Evolutionary conservation across 2,797 vertebrate genomes (phyloP).

Genomic region (Orientallactaga sibirica): DNA sequence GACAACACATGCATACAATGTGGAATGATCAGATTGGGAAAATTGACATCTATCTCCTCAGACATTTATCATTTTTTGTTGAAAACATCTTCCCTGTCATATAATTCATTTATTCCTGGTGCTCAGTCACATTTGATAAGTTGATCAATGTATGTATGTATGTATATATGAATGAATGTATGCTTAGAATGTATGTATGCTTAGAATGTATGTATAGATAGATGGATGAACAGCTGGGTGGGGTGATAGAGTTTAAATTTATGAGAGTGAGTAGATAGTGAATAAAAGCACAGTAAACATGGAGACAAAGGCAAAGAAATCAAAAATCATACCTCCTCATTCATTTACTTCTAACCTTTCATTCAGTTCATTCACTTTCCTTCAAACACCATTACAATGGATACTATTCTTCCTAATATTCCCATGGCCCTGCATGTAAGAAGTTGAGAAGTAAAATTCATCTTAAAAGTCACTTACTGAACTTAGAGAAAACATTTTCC

Average conservation of each 20-base stretch:
- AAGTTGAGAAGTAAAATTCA: slow-evolving; percentile 28
- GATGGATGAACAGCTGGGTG: neutral
- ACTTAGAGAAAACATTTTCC: slow-evolving; percentile 57
- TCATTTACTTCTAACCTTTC: slow-evolving; percentile 49
- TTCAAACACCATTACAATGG: slow-evolving; percentile 53
- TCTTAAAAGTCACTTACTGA: slow-evolving; percentile 49
- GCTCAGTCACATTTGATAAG: slow-evolving; percentile 48
- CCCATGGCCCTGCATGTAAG: slow-evolving; percentile 13
- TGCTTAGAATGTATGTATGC: neutral
- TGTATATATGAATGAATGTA: neutral
- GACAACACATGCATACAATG: neutral
- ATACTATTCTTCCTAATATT: slow-evolving; percentile 45
- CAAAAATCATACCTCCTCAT: slow-evolving; percentile 8
- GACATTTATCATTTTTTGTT: slow-evolving; percentile 13
- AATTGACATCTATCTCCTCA: neutral
- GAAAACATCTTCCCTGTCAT: neutral
- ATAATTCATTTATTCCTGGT: slow-evolving; percentile 37
- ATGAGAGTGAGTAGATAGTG: neutral
- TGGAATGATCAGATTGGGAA: neutral
- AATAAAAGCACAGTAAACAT: slow-evolving; percentile 19
- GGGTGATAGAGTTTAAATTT: slow-evolving; percentile 49
- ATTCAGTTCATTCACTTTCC: slow-evolving; percentile 35
- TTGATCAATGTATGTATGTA: neutral
- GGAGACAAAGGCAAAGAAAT: slow-evolving; percentile 22
- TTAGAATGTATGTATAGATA: neutral